Evolutionary conservation across 2,888 invertebrate species (phyloP), one percentile per base, ranked within the genome.

Genomic region (Agrilus biguttatus): DNA sequence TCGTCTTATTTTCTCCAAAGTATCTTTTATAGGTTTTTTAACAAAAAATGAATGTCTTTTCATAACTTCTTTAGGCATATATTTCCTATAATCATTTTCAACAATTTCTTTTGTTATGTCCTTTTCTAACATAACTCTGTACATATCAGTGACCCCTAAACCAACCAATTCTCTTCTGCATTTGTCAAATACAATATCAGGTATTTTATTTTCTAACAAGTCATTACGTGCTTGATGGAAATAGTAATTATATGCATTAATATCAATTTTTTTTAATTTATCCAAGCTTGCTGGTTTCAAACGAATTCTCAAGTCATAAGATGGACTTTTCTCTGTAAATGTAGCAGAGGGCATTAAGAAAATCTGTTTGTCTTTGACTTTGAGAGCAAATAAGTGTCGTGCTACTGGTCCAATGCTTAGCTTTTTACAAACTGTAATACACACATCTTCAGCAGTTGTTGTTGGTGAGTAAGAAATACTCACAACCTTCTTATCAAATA

Each of bases 111-210:
- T 67, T 0, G 76, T 66, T 47, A 79, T 64, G 42, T 78, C 75
- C 52, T 81, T 78, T 59, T 89, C 88, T n/a, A 83, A 62, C 67
- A 83, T 80, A 34, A 84, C 82, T 51, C 89, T 77, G 46, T 77
- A 83, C 87, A 92, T 90, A 62, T 91, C 90, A 41, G 84, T 78
- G 43, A 89, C 87, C 8, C 87, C 87, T 41, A 92, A 69, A 0
- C 92, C 92, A 42, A 90, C 69, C 2, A 89, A 71, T 63, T 87
- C 82, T 45, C 79, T 74, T 58, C 82, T 82, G 54, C 81, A 77
- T 45, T 80, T 79, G 41, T 85, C 83, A 63, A 83, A 86, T 46
- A 79, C 73, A 46, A 88, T 78, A 60, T 88, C 88, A 7, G 80
- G 74, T 49, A 92, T 81, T 58, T 77, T 78, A 57, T 83, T 84